phyloP scores from a whole-genome alignment of 1,140 invertebrate species.

The Helicoverpa zea region DNA sequence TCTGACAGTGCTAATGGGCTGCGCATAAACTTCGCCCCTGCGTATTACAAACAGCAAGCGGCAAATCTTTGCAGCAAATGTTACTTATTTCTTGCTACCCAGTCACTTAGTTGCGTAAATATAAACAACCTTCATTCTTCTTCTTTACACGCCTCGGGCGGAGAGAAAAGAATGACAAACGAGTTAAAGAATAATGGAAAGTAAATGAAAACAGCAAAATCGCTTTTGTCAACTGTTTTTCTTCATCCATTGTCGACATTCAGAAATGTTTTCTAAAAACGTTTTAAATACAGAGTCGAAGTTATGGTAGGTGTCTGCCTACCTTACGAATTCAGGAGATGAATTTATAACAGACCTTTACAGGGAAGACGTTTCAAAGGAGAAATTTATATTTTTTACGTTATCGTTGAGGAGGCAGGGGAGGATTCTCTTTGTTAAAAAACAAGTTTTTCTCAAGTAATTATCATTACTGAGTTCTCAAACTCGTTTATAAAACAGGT shows the following conservation, averaged over 20 bases:
- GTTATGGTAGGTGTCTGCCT: constrained; percentile 42
- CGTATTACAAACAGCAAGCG: constrained; percentile 65
- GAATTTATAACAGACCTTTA: constrained; percentile 56
- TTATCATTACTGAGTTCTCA: constrained; percentile 34
- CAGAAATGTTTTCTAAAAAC: constrained; percentile 58
- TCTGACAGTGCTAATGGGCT: constrained; percentile 54
- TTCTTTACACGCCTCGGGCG: constrained; percentile 71
- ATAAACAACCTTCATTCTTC: constrained; percentile 80
- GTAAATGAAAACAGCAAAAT: constrained; percentile 83
- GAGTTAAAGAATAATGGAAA: constrained; percentile 84
- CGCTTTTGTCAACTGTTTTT: constrained; percentile 77
- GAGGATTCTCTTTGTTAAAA: constrained; percentile 23
- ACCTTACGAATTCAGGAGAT: constrained; percentile 48
- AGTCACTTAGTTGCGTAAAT: constrained; percentile 79
- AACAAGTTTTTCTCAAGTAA: constrained; percentile 33
- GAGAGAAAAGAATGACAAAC: constrained; percentile 82
- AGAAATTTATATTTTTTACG: constrained; percentile 45
- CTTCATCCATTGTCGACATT: constrained; percentile 63
- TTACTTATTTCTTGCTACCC: constrained; percentile 66
- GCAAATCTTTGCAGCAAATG: constrained; percentile 65
- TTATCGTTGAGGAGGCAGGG: constrained; percentile 9
- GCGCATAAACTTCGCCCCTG: constrained; percentile 57
- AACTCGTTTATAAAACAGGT: constrained; percentile 15
- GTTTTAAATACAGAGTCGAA: constrained; percentile 54
- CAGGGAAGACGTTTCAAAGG: constrained; percentile 35